Conservation (phyloP, 1,140 invertebrate species). For the Cyclargus thomasi region DNA sequence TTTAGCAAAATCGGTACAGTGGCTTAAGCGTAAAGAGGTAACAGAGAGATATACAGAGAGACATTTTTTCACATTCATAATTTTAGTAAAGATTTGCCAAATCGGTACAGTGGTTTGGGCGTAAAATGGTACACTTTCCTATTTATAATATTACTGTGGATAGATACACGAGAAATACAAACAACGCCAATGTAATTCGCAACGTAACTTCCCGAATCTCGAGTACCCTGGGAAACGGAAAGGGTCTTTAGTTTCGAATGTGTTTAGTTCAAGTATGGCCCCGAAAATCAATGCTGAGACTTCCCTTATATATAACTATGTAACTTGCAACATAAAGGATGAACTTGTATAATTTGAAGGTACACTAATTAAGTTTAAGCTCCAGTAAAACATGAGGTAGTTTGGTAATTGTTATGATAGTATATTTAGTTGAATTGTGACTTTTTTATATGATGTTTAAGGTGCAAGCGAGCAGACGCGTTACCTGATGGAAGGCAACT, state of each 20-base stretch:
- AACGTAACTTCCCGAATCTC: background rate
- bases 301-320: background rate
- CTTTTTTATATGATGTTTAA: too few species aligned
- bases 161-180: background rate
- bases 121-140: too few species aligned
- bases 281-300: background rate
- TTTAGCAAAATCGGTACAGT: too few species aligned
- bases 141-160: background rate
- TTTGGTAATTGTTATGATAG: too few species aligned
- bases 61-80: too few species aligned
- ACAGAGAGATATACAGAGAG: too few species aligned
- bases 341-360: background rate
- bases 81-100: too few species aligned
- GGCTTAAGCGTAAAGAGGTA: too few species aligned
- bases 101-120: too few species aligned
- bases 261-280: background rate
- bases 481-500: too few species aligned
- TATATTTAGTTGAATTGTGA: too few species aligned
- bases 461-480: too few species aligned
- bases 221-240: background rate
- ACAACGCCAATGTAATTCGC: background rate
- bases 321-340: background rate
- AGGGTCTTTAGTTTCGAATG: constrained; percentile 5
- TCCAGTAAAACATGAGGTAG: background rate
- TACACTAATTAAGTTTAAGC: background rate